These are phyloP conservation scores for Arenicola marina DNA, from an alignment of 2,888 invertebrate genomes.

Conservation along the genomic window DNA sequence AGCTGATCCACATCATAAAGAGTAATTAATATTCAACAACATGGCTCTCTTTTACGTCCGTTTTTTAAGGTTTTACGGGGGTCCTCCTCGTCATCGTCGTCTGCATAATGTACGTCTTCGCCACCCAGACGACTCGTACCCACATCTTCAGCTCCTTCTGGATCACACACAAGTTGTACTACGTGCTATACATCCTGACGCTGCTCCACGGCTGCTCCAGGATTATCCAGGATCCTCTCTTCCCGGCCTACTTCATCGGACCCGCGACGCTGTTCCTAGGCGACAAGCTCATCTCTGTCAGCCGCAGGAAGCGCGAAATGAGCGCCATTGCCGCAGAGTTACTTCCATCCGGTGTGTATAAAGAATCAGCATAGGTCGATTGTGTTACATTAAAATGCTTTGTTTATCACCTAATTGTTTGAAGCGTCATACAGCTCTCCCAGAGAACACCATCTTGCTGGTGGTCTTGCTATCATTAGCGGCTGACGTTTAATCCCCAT, in stretches of 20 bases:
- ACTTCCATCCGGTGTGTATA: conserved; percentile 66
- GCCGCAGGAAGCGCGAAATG: conserved; percentile 67
- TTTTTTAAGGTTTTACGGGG: conserved; percentile 66
- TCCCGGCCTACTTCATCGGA: conserved; percentile 67
- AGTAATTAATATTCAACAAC: neutral
- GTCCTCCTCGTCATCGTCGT: conserved; percentile 65
- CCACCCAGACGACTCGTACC: conserved; percentile 65
- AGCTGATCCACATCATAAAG: no score
- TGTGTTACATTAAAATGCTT: no score
- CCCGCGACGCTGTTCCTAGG: conserved; percentile 67
- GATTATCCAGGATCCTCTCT: conserved; percentile 64
- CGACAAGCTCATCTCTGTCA: conserved; percentile 67
- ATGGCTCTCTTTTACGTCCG: no score
- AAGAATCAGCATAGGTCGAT: no score
- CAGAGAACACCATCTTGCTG: no score
- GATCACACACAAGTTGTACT: conserved; percentile 68
- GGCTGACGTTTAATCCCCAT: no score
- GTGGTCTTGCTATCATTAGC: no score
- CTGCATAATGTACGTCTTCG: conserved; percentile 67
- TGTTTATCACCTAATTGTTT: no score
- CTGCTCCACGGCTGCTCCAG: conserved; percentile 66
- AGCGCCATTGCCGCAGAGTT: conserved; percentile 66
- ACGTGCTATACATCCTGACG: conserved; percentile 67
- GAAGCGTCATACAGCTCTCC: no score
- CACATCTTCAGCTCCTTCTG: conserved; percentile 69